phyloP scores from a whole-genome alignment of 2,888 invertebrate species.

The Clostera curtula region DNA sequence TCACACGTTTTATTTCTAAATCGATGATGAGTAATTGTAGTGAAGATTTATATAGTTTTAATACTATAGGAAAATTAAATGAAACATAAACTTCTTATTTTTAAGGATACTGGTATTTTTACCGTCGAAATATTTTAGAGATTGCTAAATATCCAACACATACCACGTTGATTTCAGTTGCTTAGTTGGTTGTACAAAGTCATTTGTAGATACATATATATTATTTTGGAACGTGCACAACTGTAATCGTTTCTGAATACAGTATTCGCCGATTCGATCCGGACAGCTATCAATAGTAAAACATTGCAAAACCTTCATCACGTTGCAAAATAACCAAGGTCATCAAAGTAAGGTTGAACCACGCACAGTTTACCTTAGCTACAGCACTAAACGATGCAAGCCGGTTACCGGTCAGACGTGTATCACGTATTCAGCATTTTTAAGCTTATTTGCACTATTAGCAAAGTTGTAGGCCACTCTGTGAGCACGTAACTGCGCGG shows the following conservation, averaged over 20 bases:
- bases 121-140: no score
- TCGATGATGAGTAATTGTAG: no score
- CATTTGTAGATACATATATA: no score
- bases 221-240: conserved; percentile 5
- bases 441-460: conserved; percentile 19
- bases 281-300: conserved; percentile 10
- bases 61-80: no score
- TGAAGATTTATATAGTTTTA: no score
- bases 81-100: no score
- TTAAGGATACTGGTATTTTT: no score
- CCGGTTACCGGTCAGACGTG: conserved; percentile 21
- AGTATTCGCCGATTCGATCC: conserved; percentile 11
- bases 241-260: conserved; percentile 8
- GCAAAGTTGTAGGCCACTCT: conserved; percentile 11
- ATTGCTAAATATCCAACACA: no score
- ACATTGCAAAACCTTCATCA: conserved; percentile 17
- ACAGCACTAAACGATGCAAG: conserved; percentile 16
- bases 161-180: no score
- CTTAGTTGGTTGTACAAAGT: no score
- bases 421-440: conserved; percentile 26
- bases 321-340: conserved; percentile 27
- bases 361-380: conserved; percentile 24
- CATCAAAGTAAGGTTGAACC: conserved; percentile 23
- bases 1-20: no score
- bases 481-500: conserved; percentile 30